Evolutionary conservation across 1,140 invertebrate genomes (phyloP), one percentile per base, ranked within the genome.

Genomic region (Diorhabda sublineata): DNA sequence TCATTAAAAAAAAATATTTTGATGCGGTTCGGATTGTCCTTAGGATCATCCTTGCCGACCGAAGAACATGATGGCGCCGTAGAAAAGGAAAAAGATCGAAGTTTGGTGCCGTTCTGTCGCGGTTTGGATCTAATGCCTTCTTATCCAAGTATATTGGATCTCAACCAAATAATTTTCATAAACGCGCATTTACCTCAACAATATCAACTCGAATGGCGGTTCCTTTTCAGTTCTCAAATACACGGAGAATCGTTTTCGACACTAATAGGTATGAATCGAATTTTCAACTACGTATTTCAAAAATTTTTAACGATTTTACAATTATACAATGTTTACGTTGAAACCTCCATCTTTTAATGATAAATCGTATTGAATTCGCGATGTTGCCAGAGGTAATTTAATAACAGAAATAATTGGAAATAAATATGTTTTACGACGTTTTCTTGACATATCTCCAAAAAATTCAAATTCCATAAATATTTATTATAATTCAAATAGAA

Each of bases 191-290:
- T 94, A 60, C 91, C 92, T 0, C 84, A 85, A 60, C 88, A 91
- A 67, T 84, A 89, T 60, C 86, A 90, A 71, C 83, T 88, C 66
- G 89, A 91, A 77, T 95, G 92, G 92, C 82, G 92, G 73, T 92
- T 93, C 74, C 82, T 94, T 1, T 94, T 93, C 82, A 93, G 92
- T 11, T 92, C 91, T 61, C 87, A 90, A 76, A 88, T 91, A 62
- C 91, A 94, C 70, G 93, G 92, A 0, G 92, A 94, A 80, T 92
- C 90, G 9, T 95, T 94, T 81, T 91, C 92, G 2, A 93, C 91
- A 2, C 85, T 93, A 81, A 82, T 92, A 45, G 87, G 88, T 83
- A 61, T 71, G 81, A 72, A 9, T 66, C 58, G 2, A 8, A 42
- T 6, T 81, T 59, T 76, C 78, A 5, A 75, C 79, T 73, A 79